Evolutionary conservation across 2,888 invertebrate genomes (phyloP).

Genomic region (Dexiosoma caninum): DNA sequence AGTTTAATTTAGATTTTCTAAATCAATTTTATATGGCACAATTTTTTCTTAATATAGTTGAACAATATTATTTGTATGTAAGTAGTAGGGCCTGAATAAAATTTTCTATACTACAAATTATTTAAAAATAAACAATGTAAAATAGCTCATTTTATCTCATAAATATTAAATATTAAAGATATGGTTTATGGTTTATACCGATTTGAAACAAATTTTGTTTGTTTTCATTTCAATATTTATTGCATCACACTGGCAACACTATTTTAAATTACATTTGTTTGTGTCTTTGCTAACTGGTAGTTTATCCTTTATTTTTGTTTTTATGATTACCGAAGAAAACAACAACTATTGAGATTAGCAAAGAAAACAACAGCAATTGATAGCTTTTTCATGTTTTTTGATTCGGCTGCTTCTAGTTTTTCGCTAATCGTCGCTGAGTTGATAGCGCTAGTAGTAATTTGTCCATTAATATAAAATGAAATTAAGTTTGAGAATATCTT

Average conservation of each 20-base stretch:
- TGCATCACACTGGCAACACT: not conserved
- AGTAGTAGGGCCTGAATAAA: not conserved
- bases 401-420: not conserved
- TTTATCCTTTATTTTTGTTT: not conserved
- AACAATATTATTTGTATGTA: not conserved
- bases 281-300: not conserved
- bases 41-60: constrained; percentile 37
- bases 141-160: not conserved
- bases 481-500: too few species aligned
- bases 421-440: not conserved
- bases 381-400: too few species aligned
- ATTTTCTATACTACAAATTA: constrained; percentile 8
- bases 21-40: constrained; percentile 36
- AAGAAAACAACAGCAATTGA: too few species aligned
- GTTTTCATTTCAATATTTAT: too few species aligned
- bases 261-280: not conserved
- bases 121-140: constrained; percentile 5
- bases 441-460: not conserved
- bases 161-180: not conserved
- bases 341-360: too few species aligned
- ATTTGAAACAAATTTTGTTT: too few species aligned
- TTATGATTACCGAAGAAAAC: not conserved
- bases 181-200: too few species aligned
- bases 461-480: not conserved
- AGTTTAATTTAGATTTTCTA: not conserved